A percentile compares a stretch with the other conserved stretches of the same genome.
Conservation (phyloP, 2,888 invertebrate genomes). For the Azorinus chamasolen region DNA sequence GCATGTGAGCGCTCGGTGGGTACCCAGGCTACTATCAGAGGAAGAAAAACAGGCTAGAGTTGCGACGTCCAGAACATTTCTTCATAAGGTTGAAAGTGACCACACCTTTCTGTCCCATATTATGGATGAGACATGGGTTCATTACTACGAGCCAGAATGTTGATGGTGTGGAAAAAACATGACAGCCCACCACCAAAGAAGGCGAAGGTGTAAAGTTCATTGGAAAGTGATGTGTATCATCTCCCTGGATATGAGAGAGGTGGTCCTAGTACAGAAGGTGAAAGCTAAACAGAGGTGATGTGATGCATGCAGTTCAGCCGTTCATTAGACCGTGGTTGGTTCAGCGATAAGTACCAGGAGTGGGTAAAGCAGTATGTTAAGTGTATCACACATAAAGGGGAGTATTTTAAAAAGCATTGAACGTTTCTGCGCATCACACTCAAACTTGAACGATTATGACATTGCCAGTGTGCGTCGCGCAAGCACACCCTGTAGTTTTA, state of each 20-base stretch:
- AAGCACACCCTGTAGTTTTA: background rate
- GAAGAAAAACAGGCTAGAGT: conserved; percentile 6
- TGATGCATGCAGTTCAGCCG: no score
- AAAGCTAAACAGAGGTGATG: no score
- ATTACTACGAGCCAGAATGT: conserved; percentile 20
- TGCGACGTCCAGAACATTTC: conserved; percentile 15
- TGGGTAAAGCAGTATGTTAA: no score
- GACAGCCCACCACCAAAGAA: conserved; percentile 22
- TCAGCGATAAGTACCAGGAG: no score
- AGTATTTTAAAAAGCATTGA: no score
- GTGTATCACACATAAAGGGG: no score
- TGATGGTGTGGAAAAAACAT: conserved; percentile 20
- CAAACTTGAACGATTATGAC: background rate
- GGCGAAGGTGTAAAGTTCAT: conserved; percentile 11
- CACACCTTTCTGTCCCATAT: conserved; percentile 4
- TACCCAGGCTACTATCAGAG: background rate
- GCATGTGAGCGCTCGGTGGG: background rate
- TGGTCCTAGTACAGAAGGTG: no score
- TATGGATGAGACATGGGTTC: conserved; percentile 17
- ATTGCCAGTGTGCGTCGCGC: background rate
- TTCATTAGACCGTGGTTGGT: no score
- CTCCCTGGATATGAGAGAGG: no score
- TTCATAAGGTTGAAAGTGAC: conserved; percentile 22
- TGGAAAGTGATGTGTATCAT: conserved; percentile 5
- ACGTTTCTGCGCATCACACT: no score